Base-by-base conservation (phyloP, 2,113 vertebrate species). In the Limanda limanda region DNA sequence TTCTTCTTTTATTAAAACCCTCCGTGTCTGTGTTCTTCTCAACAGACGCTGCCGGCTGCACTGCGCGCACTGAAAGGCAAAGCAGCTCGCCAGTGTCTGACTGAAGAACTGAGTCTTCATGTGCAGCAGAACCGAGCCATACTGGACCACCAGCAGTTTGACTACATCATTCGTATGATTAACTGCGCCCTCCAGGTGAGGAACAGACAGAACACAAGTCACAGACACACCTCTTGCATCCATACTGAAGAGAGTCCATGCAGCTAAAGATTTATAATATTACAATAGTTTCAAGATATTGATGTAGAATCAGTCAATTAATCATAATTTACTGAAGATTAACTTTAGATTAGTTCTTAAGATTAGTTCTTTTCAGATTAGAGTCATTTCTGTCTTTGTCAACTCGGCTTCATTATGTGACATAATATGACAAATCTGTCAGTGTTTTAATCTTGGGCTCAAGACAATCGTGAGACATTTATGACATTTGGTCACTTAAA, bases 101-200 rank as follows among this genome's bases (percentile, higher is more conserved):
- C 96, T 0, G 96, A 97, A 58, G 97, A 99, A 40, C 90, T 99
- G 23, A 96, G 96, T 72, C 95, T 95, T 15, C 97, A 98, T 0
- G 97, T 98, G 2, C 97, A 97, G 83, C 96, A 98, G 69, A 99
- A 99, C 82, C 95, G 98, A 1, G 96, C 97, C 23, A 97, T 99
- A 71, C 83, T 99, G 90, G 97, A 99, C 89, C 98, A 99, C 83
- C 97, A 99, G 47, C 98, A 99, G 92, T 99, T 99, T 64, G 98
- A 99, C 92, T 97, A 99, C 86, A 91, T 96, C 23, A 93, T 98
- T 79, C 95, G 97, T 59, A 97, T 99, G 97, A 98, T 99, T 95
- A 99, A 99, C 89, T 99, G 98, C 85, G 96, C 97, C 56, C 91
- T 99, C 24, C 97, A 99, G 97, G 98, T 99, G 67, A 94, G 90